Evolutionary conservation across 2,113 vertebrate species (phyloP).

Genomic region (Campylorhamphus procurvoides): DNA sequence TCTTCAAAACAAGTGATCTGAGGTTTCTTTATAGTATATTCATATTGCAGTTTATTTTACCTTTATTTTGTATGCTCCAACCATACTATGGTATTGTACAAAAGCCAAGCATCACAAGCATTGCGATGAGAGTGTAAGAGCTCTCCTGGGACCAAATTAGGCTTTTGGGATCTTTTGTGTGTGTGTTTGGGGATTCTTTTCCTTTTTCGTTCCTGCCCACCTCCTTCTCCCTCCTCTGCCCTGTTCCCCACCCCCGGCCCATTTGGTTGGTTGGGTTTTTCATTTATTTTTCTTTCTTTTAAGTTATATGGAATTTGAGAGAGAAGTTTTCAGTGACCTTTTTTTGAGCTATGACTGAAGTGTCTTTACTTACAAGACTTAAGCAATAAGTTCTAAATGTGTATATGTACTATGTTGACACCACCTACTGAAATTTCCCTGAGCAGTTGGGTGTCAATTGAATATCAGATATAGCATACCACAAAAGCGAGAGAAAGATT

Average conservation of each 20-base stretch:
- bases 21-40: neutral
- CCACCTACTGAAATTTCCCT: neutral
- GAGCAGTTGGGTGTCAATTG: neutral
- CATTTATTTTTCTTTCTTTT: neutral
- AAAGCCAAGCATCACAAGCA: neutral
- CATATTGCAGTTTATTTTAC: neutral
- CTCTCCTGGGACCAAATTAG: no score
- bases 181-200: neutral
- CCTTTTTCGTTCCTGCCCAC: neutral
- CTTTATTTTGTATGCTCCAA: neutral
- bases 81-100: neutral
- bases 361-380: neutral
- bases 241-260: no score
- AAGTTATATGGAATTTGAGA: neutral
- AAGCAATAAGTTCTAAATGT: neutral
- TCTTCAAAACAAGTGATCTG: neutral
- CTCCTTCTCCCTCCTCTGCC: no score
- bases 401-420: neutral
- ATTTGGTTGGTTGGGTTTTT: fast-evolving
- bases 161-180: neutral
- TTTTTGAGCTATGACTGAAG: neutral
- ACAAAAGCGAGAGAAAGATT: neutral
- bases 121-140: fast-evolving
- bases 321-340: neutral
- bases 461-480: neutral